Evolutionary conservation across 2,888 invertebrate species (phyloP).

Genomic region (Gasteruption jaculator): DNA sequence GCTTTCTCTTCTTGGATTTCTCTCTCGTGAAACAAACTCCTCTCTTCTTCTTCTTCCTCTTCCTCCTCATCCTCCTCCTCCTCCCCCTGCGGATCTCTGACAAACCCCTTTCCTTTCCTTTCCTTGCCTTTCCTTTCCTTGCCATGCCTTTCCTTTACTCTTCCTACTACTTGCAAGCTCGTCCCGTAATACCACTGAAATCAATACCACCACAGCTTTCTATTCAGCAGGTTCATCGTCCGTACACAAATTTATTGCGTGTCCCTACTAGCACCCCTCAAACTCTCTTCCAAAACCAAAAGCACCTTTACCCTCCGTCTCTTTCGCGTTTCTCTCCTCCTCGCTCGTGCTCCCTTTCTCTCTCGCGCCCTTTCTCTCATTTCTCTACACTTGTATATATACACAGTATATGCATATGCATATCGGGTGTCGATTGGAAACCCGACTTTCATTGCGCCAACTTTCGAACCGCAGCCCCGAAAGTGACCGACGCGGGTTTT

Average conservation of each 20-base stretch:
- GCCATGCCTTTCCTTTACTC: conserved; percentile 1
- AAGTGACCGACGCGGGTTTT: no score
- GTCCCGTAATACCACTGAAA: conserved; percentile 41
- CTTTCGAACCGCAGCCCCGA: no score
- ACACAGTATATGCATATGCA: no score
- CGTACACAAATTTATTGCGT: conserved; percentile 44
- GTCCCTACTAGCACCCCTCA: conserved; percentile 31
- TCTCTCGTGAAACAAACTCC: conserved; percentile 24
- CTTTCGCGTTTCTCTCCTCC: conserved; percentile 12
- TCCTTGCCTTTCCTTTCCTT: neutral
- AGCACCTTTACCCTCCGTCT: conserved; percentile 5
- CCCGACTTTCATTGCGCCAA: no score
- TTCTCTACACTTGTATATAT: no score
- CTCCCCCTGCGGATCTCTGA: conserved; percentile 13
- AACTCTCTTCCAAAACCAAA: no score
- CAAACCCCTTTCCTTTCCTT: conserved; percentile 4
- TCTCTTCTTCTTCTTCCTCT: conserved; percentile 33
- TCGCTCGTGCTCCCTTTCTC: conserved; percentile 5
- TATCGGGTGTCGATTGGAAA: no score
- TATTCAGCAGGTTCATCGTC: conserved; percentile 42
- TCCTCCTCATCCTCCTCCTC: neutral
- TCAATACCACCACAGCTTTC: conserved; percentile 37
- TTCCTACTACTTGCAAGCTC: conserved; percentile 17
- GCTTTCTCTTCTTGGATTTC: conserved; percentile 15
- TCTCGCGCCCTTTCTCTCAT: conserved; percentile 7